These are phyloP conservation scores for Biston betularia DNA, from an alignment of 2,888 invertebrate genomes.

Conservation along the genomic window DNA sequence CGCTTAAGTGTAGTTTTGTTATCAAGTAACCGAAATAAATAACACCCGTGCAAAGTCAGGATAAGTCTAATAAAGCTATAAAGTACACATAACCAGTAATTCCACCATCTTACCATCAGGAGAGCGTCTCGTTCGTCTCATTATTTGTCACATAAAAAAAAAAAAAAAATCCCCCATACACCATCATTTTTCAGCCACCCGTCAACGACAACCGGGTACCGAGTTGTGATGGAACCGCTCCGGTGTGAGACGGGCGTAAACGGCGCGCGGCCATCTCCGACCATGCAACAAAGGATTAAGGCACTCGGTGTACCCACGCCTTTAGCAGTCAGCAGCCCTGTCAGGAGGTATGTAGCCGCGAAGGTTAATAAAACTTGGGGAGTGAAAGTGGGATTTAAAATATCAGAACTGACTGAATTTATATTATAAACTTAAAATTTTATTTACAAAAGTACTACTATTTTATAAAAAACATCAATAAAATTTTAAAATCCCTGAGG, in stretches of 20 bases:
- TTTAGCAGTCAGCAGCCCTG: slow-evolving; percentile 94
- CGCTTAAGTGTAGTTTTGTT: too few species aligned
- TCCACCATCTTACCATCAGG: too few species aligned
- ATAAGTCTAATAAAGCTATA: too few species aligned
- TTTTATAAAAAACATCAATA: too few species aligned
- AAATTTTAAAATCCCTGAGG: too few species aligned
- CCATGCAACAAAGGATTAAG: slow-evolving; percentile 96
- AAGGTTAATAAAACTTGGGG: neutral
- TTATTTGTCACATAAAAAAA: too few species aligned
- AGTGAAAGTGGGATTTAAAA: slow-evolving; percentile 8
- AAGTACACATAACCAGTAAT: too few species aligned
- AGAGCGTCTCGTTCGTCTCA: too few species aligned
- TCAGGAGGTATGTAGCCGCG: slow-evolving; percentile 89
- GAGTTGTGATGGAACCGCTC: slow-evolving; percentile 83
- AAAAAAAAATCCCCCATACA: neutral
- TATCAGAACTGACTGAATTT: neutral
- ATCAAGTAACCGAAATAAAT: too few species aligned
- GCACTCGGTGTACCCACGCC: slow-evolving; percentile 96
- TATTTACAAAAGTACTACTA: too few species aligned
- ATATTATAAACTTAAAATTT: too few species aligned
- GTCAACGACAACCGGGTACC: slow-evolving; percentile 76
- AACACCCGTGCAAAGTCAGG: too few species aligned
- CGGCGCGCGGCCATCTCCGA: slow-evolving; percentile 89
- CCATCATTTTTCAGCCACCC: slow-evolving; percentile 67
- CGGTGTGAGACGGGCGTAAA: slow-evolving; percentile 77